These are phyloP conservation scores for Atractosteus spatula DNA, from an alignment of 2,113 vertebrate genomes.

Conservation along the genomic window DNA sequence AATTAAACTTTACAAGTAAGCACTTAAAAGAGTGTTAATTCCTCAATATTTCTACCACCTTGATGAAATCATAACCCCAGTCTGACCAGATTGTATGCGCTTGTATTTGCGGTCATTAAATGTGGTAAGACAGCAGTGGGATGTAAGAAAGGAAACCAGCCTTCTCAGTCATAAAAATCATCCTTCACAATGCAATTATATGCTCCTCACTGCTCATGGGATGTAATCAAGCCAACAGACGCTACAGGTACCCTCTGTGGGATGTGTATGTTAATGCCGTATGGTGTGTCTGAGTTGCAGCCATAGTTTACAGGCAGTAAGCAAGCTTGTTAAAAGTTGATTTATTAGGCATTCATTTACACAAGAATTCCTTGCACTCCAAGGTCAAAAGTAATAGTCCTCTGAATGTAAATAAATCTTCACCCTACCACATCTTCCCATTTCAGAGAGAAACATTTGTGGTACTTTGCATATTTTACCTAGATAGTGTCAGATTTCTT, in stretches of 20 bases:
- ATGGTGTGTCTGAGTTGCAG: conserved; percentile 51
- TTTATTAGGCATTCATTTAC: conserved; percentile 73
- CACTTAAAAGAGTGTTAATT: conserved; percentile 39
- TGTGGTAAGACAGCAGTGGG: neutral
- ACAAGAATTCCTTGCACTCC: conserved; percentile 63
- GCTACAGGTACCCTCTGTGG: conserved; percentile 62
- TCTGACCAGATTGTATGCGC: neutral
- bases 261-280: conserved; percentile 58
- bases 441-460: no score
- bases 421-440: conserved; percentile 36
- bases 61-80: conserved; percentile 7
- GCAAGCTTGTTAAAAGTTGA: conserved; percentile 71
- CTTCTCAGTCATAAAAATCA: conserved; percentile 39
- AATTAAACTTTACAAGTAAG: conserved; percentile 56
- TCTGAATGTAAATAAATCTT: conserved; percentile 72
- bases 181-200: conserved; percentile 66
- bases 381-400: conserved; percentile 74
- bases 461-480: no score
- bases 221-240: conserved; percentile 60
- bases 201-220: conserved; percentile 51
- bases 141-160: neutral
- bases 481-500: no score
- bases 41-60: conserved; percentile 13
- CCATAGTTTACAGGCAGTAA: conserved; percentile 41
- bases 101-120: neutral